Conservation (phyloP, 2,797 vertebrate genomes). For the Pygocentrus nattereri region DNA sequence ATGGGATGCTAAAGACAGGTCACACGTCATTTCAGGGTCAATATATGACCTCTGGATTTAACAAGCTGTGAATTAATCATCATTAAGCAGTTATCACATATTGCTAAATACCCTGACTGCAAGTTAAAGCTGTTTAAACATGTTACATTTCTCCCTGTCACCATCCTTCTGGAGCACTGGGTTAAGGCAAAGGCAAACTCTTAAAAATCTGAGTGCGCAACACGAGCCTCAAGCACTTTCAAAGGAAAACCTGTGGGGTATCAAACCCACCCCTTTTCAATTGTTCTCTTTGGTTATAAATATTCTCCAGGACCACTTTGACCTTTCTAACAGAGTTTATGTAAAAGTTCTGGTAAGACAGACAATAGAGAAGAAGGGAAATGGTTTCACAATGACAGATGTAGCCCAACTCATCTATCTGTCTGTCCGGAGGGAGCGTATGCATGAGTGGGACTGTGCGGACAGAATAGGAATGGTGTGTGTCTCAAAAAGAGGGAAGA, state of each 20-base stretch:
- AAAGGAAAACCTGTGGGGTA: conserved; percentile 52
- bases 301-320: conserved; percentile 55
- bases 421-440: conserved; percentile 24
- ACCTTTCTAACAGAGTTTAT: conserved; percentile 53
- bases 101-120: background rate
- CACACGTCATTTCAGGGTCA: conserved; percentile 22
- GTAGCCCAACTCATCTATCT: conserved; percentile 2
- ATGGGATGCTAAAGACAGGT: conserved; percentile 12
- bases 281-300: conserved; percentile 74
- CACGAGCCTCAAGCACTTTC: conserved; percentile 10
- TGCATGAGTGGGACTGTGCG: conserved; percentile 32
- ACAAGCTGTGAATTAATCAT: conserved; percentile 11
- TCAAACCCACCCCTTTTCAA: conserved; percentile 44
- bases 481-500: conserved; percentile 60
- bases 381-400: conserved; percentile 33
- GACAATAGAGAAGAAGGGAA: conserved; percentile 40
- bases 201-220: conserved; percentile 29
- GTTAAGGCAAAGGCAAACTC: conserved; percentile 24
- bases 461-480: conserved; percentile 63
- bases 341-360: conserved; percentile 12
- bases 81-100: background rate
- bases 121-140: background rate
- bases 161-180: conserved; percentile 23
- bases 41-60: conserved; percentile 19
- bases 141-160: background rate